These are phyloP conservation scores for Neosalanx taihuensis DNA, from an alignment of 2,797 vertebrate species.

Conservation along the genomic window DNA sequence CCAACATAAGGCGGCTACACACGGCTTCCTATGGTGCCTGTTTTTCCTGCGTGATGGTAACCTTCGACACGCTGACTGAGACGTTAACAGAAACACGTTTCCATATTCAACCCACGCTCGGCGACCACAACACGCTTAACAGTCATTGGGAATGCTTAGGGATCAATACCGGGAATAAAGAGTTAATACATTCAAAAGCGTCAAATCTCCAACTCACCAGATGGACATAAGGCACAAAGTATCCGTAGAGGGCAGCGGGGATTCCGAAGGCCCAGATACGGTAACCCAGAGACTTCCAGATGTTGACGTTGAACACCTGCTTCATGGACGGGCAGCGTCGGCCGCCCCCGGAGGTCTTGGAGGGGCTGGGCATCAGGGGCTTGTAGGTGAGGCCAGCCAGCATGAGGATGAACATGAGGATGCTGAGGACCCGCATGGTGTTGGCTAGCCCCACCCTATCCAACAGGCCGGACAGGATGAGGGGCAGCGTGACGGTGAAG, in stretches of 20 bases:
- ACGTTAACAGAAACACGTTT: not conserved
- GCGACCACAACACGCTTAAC: too few relatives aligned
- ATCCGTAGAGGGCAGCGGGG: constrained; percentile 91
- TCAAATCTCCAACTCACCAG: constrained; percentile 78
- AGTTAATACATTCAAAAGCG: too few relatives aligned
- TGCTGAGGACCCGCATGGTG: constrained; percentile 82
- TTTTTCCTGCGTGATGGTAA: not conserved
- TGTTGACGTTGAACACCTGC: constrained; percentile 83
- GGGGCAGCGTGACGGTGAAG: constrained; percentile 88
- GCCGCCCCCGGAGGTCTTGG: constrained; percentile 55
- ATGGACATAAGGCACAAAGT: constrained; percentile 97
- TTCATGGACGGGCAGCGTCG: constrained; percentile 60
- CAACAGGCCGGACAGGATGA: constrained; percentile 73
- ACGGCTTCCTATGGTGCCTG: too few relatives aligned
- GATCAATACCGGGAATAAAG: too few relatives aligned
- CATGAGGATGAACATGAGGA: constrained; percentile 87
- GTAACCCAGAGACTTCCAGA: constrained; percentile 88
- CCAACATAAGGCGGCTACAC: not conserved
- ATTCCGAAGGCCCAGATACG: constrained; percentile 93
- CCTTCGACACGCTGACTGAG: not conserved
- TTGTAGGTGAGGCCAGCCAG: constrained; percentile 89
- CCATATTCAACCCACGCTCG: too few relatives aligned
- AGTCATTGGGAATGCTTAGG: too few relatives aligned
- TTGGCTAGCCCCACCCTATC: constrained; percentile 63
- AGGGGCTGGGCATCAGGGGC: constrained; percentile 70